Base-by-base conservation (phyloP, 1,140 invertebrate species). In the Trachymyrmex cornetzi region DNA sequence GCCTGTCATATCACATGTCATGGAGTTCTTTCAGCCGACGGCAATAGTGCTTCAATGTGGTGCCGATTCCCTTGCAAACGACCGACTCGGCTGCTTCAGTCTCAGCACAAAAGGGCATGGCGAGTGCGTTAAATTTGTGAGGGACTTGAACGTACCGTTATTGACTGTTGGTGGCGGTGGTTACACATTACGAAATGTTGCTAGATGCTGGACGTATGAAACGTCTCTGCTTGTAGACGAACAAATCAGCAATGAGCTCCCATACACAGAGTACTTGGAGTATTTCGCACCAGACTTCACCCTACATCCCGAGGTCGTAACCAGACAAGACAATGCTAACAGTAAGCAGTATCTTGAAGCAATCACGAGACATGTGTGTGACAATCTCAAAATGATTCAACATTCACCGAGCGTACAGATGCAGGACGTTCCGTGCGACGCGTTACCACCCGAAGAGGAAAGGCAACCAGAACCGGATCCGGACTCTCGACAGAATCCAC, bases 121-220 rank as follows among this genome's bases (percentile, higher is more conserved):
- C 0, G 99, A 99, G 93, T 99, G 99, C 95, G 99, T 99, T 0
- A 98, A 98, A 93, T 99, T 99, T 94, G 99, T 99, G 11, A 98
- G 99, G 94, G 98, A 97, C 87, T 96, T 99, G 1, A 99, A 99
- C 94, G 96, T 99, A 16, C 99, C 99, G 0, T 96, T 99, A 0
- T 95, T 99, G 27, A 98, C 99, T 0, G 97, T 99, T 0, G 99
- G 99, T 7, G 99, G 99, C 2, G 99, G 99, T 34, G 99, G 99
- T 86, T 99, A 99, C 93, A 99, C 99, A 0, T 96, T 99, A 7
- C 96, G 99, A 74, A 99, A 99, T 94, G 99, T 99, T 0, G 99
- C 99, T 0, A 96, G 99, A 63, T 99, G 99, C 94, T 99, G 99
- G 99, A 99, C 99, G 0, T 99, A 99, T 91, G 99, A 99, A 95